These are phyloP conservation scores for Ostrea denselamellosa DNA, from an alignment of 1,140 invertebrate species.

Conservation along the genomic window DNA sequence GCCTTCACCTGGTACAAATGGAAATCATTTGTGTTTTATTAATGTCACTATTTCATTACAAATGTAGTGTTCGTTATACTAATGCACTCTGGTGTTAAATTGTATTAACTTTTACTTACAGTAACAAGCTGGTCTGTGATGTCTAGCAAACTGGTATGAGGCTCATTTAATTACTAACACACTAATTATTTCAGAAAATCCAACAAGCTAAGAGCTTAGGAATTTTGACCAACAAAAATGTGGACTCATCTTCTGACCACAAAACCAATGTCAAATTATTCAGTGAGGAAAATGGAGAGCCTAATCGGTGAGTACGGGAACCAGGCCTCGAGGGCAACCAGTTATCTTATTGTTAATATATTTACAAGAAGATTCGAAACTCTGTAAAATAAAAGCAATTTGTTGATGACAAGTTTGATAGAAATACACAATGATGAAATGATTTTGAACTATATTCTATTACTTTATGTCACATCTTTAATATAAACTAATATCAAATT, in stretches of 20 bases:
- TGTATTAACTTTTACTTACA: not conserved
- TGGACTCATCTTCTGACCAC: not conserved
- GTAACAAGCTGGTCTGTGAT: not conserved
- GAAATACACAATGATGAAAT: no score
- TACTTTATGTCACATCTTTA: no score
- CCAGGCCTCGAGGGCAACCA: not conserved
- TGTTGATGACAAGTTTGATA: not conserved
- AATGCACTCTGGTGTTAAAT: not conserved
- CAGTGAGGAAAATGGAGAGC: not conserved
- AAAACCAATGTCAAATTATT: not conserved
- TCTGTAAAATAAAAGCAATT: not conserved
- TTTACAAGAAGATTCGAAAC: not conserved
- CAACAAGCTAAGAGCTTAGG: conserved; percentile 50
- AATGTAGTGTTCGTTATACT: not conserved
- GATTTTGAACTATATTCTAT: no score
- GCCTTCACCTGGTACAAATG: not conserved
- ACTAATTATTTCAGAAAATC: conserved; percentile 48
- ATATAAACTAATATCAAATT: not conserved
- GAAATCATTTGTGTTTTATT: not conserved
- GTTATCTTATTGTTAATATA: not conserved
- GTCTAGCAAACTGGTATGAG: no score
- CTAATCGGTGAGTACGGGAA: conserved; percentile 43
- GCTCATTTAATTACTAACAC: not conserved
- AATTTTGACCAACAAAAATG: conserved; percentile 44
- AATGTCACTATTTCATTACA: no score